A percentile compares a stretch with the other conserved stretches of the same genome.
Conservation (phyloP, 2,113 vertebrate genomes). For the Pelusios castaneus region DNA sequence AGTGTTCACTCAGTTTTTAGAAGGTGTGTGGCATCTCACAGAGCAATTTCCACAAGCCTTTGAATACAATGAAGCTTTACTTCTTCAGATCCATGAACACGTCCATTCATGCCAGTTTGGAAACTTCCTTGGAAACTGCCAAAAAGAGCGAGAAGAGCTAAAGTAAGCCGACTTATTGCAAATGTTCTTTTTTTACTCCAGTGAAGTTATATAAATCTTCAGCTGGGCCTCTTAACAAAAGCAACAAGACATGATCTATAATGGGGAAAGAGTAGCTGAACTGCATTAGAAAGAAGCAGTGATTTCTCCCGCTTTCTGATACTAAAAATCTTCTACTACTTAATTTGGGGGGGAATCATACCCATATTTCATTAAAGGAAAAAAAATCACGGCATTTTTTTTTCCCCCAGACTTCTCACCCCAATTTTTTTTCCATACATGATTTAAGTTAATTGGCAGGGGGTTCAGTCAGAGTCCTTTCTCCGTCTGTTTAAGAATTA, state of each 20-base stretch:
- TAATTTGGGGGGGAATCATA: background rate
- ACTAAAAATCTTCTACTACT: background rate
- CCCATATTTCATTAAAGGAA: background rate
- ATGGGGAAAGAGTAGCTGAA: background rate
- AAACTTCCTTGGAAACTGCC: conserved; percentile 96
- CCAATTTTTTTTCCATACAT: background rate
- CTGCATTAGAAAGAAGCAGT: background rate
- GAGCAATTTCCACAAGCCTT: conserved; percentile 96
- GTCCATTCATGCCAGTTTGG: conserved; percentile 98
- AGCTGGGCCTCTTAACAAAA: background rate
- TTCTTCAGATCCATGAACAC: conserved; percentile 97
- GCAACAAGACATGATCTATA: background rate
- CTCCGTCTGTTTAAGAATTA: background rate
- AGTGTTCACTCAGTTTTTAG: conserved; percentile 97
- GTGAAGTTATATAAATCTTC: background rate
- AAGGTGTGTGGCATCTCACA: conserved; percentile 94
- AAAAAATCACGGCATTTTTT: background rate
- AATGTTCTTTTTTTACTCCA: background rate
- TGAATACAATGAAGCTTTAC: conserved; percentile 96
- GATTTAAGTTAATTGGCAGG: background rate
- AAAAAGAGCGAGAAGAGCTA: conserved; percentile 93
- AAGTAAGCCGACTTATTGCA: conserved; percentile 80
- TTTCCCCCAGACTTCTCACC: background rate
- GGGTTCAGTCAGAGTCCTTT: background rate
- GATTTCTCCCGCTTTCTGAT: background rate